Percentiles rank a stretch among this genome's conserved stretches.
Evolutionary conservation across 2,888 invertebrate species (phyloP).

Genomic region (Unio pictorum): DNA sequence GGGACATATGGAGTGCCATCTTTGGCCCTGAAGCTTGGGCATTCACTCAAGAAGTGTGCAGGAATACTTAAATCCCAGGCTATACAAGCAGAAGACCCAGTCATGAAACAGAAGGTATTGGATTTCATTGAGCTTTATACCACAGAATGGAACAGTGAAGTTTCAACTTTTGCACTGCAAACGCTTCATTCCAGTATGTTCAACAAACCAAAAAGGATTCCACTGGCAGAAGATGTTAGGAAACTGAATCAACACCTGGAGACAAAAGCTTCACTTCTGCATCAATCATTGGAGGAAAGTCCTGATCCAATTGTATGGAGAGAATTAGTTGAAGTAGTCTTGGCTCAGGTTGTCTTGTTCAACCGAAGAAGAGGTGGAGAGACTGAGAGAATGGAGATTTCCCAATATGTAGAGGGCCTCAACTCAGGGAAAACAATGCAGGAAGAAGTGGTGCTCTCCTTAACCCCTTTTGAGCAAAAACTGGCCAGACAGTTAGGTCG

Average conservation of each 20-base stretch:
- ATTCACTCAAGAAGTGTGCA: conserved; percentile 10
- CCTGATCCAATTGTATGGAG: neutral
- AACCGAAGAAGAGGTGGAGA: conserved; percentile 16
- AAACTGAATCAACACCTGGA: conserved; percentile 4
- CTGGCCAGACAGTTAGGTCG: too few relatives aligned
- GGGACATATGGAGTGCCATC: conserved; percentile 5
- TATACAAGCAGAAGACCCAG: neutral
- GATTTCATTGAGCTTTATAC: conserved; percentile 7
- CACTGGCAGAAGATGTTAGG: conserved; percentile 12
- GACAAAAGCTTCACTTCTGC: neutral
- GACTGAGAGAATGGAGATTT: conserved; percentile 10
- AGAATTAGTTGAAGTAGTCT: conserved; percentile 4
- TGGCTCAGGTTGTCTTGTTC: conserved; percentile 15
- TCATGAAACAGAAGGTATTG: neutral
- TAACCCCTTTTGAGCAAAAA: too few relatives aligned
- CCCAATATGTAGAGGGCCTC: conserved; percentile 6
- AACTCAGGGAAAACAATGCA: too few relatives aligned
- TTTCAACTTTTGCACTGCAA: conserved; percentile 5
- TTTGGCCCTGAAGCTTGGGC: conserved; percentile 10
- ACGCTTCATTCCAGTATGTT: conserved; percentile 3
- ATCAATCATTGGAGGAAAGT: too few relatives aligned
- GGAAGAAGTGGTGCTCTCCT: too few relatives aligned
- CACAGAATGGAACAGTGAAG: conserved; percentile 13
- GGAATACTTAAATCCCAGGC: conserved; percentile 1
- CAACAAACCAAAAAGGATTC: conserved; percentile 9